Conservation (phyloP, 2,797 vertebrate genomes). For the Gephyroberyx darwinii region DNA sequence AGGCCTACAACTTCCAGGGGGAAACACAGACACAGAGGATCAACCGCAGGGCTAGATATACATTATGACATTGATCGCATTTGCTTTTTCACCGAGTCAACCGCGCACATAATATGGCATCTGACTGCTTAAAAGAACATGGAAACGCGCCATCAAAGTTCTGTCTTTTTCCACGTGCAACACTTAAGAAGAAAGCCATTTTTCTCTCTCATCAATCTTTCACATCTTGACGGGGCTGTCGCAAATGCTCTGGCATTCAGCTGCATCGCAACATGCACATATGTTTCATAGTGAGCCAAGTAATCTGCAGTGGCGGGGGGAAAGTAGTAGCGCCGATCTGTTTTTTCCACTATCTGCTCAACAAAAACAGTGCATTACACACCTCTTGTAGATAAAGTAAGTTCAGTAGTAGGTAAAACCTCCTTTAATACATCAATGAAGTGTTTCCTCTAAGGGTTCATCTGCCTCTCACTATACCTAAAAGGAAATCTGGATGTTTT, state of each 20-base stretch:
- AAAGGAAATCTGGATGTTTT: background rate
- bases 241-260: constrained; percentile 39
- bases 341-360: background rate
- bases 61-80: background rate
- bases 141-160: constrained; percentile 48
- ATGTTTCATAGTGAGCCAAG: constrained; percentile 22
- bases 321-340: background rate
- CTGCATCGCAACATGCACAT: constrained; percentile 18
- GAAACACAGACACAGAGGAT: background rate
- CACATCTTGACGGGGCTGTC: constrained; percentile 47
- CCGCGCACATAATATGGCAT: constrained; percentile 45
- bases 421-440: background rate
- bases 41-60: background rate
- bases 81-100: constrained; percentile 36
- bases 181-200: constrained; percentile 65
- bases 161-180: constrained; percentile 64
- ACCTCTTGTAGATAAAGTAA: no score
- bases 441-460: constrained; percentile 9
- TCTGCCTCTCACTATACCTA: background rate
- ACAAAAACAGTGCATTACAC: background rate
- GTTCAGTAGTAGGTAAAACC: background rate
- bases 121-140: constrained; percentile 53
- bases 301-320: background rate
- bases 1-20: no score
- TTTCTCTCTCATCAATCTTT: constrained; percentile 70